A percentile compares a stretch with the other conserved stretches of the same genome.
Conservation (phyloP, 2,113 vertebrate species). For the Glaucidium brasilianum region DNA sequence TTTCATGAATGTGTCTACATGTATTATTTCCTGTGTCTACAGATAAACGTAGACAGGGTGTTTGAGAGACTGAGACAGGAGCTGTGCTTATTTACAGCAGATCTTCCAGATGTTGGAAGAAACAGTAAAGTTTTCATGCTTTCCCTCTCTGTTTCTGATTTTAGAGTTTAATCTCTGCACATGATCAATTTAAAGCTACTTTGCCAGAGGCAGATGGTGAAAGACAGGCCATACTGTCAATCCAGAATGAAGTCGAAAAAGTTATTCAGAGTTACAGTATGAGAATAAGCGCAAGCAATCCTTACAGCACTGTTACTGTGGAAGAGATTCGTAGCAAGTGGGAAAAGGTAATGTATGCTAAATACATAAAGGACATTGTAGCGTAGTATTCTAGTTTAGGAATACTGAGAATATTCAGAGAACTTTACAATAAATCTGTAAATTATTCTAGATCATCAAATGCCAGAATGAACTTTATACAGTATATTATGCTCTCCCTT, state of each 20-base stretch:
- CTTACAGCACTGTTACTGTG: slow-evolving; percentile 88
- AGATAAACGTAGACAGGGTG: background rate
- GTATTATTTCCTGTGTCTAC: background rate
- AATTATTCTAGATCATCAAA: background rate
- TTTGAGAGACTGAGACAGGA: background rate
- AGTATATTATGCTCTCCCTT: background rate
- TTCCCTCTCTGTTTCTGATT: slow-evolving; percentile 15
- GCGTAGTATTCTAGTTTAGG: background rate
- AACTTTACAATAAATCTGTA: background rate
- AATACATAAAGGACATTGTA: background rate
- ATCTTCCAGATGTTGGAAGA: background rate
- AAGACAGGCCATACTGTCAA: slow-evolving; percentile 92
- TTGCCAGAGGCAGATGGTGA: slow-evolving; percentile 89
- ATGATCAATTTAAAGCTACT: slow-evolving; percentile 91
- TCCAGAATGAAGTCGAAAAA: slow-evolving; percentile 96
- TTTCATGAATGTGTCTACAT: background rate
- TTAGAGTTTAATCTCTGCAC: slow-evolving; percentile 92
- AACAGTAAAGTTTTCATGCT: background rate
- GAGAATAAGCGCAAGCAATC: slow-evolving; percentile 85
- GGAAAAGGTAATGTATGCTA: slow-evolving; percentile 86
- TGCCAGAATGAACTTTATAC: background rate
- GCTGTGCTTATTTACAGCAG: background rate
- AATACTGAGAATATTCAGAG: background rate
- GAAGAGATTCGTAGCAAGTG: slow-evolving; percentile 92
- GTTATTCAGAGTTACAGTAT: slow-evolving; percentile 95